Conservation (phyloP, 2,113 vertebrate species). For the Machaerirhynchus nigripectus region DNA sequence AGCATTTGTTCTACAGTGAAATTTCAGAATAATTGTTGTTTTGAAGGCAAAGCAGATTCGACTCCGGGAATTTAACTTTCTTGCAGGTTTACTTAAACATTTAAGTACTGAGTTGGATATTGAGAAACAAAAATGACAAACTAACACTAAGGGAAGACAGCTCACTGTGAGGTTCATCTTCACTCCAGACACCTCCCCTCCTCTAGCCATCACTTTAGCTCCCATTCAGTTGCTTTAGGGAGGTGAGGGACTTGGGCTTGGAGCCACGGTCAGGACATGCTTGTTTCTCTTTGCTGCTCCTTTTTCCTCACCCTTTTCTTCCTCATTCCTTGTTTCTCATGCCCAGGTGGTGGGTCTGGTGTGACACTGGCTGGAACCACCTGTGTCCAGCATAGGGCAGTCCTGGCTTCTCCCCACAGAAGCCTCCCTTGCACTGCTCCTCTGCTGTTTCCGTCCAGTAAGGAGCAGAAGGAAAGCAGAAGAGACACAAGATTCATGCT, state of each 20-base stretch:
- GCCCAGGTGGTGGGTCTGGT: accelerated
- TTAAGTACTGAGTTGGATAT: not conserved
- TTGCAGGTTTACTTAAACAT: not conserved
- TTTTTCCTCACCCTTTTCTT: not conserved
- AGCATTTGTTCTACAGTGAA: not conserved
- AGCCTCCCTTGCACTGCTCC: accelerated
- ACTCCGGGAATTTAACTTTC: not conserved
- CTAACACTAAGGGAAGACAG: not conserved
- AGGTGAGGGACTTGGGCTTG: accelerated
- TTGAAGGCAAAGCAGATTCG: not conserved
- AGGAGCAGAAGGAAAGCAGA: not conserved
- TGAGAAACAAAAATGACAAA: not conserved
- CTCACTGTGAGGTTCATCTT: not conserved
- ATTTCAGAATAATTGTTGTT: not conserved
- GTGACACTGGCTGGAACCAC: not conserved
- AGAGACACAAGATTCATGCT: not conserved
- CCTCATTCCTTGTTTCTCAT: not conserved
- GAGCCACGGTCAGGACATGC: accelerated
- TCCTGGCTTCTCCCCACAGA: not conserved
- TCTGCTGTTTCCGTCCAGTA: accelerated
- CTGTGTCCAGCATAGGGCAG: not conserved
- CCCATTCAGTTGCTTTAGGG: not conserved
- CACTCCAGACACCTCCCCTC: not conserved
- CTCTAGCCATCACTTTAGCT: not conserved
- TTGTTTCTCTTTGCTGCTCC: not conserved